A percentile compares a stretch with the other conserved stretches of the same genome.
These are phyloP conservation scores for Polydrusus tereticollis DNA, from an alignment of 2,888 invertebrate species.

Conservation along the genomic window DNA sequence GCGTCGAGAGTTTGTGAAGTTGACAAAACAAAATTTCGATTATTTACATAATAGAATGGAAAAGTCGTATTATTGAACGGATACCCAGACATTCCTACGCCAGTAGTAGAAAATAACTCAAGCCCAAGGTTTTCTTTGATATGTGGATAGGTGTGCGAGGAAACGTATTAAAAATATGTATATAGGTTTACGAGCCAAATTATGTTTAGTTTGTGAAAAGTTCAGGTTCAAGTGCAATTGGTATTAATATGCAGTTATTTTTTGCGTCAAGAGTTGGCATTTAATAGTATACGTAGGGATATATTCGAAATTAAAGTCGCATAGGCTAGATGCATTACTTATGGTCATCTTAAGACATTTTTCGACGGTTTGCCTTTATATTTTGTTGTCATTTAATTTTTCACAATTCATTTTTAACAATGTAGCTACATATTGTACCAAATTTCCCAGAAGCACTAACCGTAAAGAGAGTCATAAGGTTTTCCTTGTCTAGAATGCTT, in stretches of 20 bases:
- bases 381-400: no score
- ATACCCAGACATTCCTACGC: background rate
- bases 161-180: conserved; percentile 4
- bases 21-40: background rate
- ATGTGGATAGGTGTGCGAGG: background rate
- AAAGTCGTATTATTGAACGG: background rate
- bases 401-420: no score
- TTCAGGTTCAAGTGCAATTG: conserved; percentile 8
- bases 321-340: no score
- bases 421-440: no score
- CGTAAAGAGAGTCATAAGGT: no score
- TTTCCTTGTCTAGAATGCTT: no score
- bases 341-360: no score
- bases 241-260: background rate
- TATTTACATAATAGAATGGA: background rate
- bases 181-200: background rate
- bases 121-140: conserved; percentile 8
- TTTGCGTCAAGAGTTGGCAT: background rate
- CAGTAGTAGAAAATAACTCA: conserved; percentile 1
- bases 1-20: background rate
- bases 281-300: background rate
- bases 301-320: no score
- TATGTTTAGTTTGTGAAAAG: background rate
- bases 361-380: no score
- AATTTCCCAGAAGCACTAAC: no score